phyloP scores from a whole-genome alignment of 35 echinoderm and acorn worm genomes.

The Lytechinus pictus region DNA sequence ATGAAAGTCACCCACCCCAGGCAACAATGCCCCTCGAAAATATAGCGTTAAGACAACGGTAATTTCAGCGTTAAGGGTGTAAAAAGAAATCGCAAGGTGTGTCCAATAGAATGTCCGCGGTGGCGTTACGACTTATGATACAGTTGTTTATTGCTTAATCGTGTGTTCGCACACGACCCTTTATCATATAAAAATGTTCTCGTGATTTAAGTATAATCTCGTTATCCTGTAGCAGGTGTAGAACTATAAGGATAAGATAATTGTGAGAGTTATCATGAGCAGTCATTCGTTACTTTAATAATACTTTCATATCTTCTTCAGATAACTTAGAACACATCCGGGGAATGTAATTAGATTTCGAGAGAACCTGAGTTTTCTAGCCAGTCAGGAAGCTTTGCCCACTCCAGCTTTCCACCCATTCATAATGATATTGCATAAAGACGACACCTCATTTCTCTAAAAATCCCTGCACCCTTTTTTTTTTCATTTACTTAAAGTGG shows the following conservation, averaged over 20 bases:
- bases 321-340: not conserved
- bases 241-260: not conserved
- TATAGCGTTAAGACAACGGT: not conserved
- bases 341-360: not conserved
- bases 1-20: not conserved
- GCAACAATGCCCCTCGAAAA: not conserved
- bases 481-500: slow-evolving; percentile 2
- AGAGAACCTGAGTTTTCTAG: not conserved
- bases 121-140: not conserved
- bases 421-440: not conserved
- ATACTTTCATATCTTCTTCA: not conserved
- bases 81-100: not conserved
- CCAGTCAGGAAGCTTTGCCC: not conserved
- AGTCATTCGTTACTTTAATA: not conserved
- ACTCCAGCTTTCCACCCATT: not conserved
- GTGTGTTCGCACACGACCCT: not conserved
- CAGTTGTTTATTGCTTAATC: not conserved
- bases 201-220: not conserved
- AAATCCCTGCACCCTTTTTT: not conserved
- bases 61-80: not conserved
- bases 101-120: not conserved
- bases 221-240: not conserved
- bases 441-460: not conserved
- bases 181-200: not conserved
- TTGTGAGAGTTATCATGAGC: not conserved